Evolutionary conservation across 1,140 invertebrate species (phyloP).

Genomic region (Bombus difficillimus): DNA sequence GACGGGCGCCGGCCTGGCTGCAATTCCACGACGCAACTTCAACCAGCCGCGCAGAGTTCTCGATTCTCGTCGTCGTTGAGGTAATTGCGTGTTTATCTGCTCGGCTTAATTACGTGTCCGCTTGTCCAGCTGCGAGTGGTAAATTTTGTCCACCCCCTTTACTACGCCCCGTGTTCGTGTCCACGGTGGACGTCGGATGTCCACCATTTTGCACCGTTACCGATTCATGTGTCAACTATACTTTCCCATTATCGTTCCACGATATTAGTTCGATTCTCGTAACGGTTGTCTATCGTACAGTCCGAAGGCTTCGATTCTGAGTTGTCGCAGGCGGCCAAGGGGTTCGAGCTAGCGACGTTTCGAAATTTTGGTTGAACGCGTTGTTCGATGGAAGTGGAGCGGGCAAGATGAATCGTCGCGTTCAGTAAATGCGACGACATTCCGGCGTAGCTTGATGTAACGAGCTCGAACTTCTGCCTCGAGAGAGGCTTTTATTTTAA

Average conservation of each 20-base stretch:
- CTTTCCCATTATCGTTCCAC: neutral
- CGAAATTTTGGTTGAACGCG: no score
- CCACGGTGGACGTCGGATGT: constrained; percentile 16
- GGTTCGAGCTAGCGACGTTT: no score
- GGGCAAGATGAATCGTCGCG: no score
- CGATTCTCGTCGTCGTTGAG: constrained; percentile 67
- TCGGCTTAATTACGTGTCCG: constrained; percentile 78
- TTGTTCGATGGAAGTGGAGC: no score
- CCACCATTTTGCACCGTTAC: constrained; percentile 54
- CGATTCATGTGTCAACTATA: neutral
- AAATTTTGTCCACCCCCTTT: constrained; percentile 67
- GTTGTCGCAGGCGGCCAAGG: no score
- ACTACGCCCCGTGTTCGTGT: constrained; percentile 32
- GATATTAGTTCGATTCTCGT: neutral
- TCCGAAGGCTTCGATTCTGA: neutral
- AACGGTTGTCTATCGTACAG: no score
- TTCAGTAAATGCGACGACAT: no score
- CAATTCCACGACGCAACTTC: constrained; percentile 31
- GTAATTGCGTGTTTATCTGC: constrained; percentile 79
- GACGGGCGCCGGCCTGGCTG: neutral
- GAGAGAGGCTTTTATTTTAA: no score
- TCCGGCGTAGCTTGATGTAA: no score
- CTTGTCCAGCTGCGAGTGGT: constrained; percentile 75
- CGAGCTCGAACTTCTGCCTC: no score
- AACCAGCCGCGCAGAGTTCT: constrained; percentile 7